Evolutionary conservation across 2,113 vertebrate species (phyloP).

Genomic region (Gracilinanus agilis): DNA sequence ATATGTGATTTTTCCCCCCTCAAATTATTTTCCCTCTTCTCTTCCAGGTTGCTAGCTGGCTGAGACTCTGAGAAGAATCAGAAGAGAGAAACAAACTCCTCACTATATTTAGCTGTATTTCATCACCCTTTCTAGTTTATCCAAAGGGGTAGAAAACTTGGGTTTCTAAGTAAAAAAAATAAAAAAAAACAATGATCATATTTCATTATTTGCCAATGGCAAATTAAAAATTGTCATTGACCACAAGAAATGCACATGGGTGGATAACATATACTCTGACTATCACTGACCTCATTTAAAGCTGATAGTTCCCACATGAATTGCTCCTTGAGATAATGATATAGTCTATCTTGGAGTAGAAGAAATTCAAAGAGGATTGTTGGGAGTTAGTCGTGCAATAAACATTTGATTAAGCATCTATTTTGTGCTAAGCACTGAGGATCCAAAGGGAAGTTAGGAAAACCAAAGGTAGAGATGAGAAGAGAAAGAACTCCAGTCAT

Average conservation of each 20-base stretch:
- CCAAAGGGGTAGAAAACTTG: background rate
- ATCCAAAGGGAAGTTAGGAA: background rate
- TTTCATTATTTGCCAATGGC: background rate
- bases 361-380: background rate
- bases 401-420: background rate
- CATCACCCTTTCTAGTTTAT: background rate
- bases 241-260: background rate
- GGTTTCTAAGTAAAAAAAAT: too few species aligned
- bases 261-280: background rate
- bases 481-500: background rate
- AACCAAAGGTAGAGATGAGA: background rate
- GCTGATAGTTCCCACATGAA: background rate
- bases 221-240: background rate
- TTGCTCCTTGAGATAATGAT: background rate
- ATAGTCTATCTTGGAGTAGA: background rate
- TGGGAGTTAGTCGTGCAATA: background rate
- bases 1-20: constrained; percentile 5
- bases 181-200: background rate
- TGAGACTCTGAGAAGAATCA: constrained; percentile 10
- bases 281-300: background rate
- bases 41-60: background rate
- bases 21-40: background rate
- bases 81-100: background rate
- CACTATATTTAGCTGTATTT: background rate
- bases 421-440: background rate